Evolutionary conservation across 2,888 invertebrate species (phyloP).

Genomic region (Siphlonurus alternatus): DNA sequence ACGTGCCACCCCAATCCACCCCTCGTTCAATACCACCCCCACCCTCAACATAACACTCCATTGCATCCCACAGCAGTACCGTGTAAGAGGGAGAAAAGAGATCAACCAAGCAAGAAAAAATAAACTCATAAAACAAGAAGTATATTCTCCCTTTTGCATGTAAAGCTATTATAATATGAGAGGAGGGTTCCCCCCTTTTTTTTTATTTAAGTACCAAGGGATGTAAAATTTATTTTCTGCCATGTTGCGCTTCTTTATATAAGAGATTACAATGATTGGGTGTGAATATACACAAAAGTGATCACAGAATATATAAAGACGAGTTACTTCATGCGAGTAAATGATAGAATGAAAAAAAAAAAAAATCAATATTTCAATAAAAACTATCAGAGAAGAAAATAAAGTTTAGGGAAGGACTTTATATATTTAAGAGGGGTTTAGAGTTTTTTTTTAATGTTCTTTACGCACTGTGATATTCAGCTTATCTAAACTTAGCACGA

Average conservation of each 20-base stretch:
- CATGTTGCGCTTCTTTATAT: not conserved
- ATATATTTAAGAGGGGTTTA: no score
- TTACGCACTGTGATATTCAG: no score
- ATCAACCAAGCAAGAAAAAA: not conserved
- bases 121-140: conserved; percentile 2
- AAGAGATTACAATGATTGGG: conserved; percentile 1
- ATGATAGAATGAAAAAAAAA: not conserved
- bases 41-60: no score
- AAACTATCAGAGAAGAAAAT: not conserved
- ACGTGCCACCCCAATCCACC: not conserved
- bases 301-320: not conserved
- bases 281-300: not conserved
- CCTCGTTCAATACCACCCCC: no score
- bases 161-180: no score
- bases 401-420: not conserved
- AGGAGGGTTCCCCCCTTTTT: no score
- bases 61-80: no score
- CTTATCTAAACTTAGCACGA: not conserved
- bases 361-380: not conserved
- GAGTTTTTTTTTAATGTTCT: no score
- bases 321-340: conserved; percentile 1
- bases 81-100: no score
- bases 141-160: not conserved
- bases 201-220: no score
- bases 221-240: not conserved